Base-by-base conservation (phyloP, 1,140 invertebrate species). In the Lasioglossum albipes region DNA sequence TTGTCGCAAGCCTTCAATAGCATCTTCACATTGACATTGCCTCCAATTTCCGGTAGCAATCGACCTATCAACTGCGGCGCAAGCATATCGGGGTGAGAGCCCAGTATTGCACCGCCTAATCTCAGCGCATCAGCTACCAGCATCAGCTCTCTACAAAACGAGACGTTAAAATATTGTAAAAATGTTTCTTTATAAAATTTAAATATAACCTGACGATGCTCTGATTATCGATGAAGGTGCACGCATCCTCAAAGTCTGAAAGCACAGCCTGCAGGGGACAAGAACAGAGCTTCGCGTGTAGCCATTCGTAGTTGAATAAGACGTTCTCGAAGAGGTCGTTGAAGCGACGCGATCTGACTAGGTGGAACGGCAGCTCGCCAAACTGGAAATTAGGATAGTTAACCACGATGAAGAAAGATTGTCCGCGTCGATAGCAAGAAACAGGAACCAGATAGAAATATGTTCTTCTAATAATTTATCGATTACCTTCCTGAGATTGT, bases 251-350 rank as follows among this genome's bases (percentile, higher is more conserved):
- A 91, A 99, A 99, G 92, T 99, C 99, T 16, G 97, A 97, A 13
- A 99, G 93, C 3, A 99, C 96, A 0, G 98, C 96, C 94, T 99
- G 98, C 2, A 99, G 94, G 1, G 99, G 98, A 91, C 98, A 99
- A 81, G 97, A 98, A 80, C 96, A 97, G 2, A 99, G 93, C 92
- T 99, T 99, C 0, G 98, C 98, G 90, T 99, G 98, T 0, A 99
- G 94, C 98, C 98, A 99, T 83, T 98, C 96, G 91, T 99, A 99
- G 93, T 99, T 99, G 93, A 99, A 99, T 0, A 99, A 94, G 13
- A 99, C 98, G 88, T 98, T 95, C 70, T 97, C 96, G 91, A 98
- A 99, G 0, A 99, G 94, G 93, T 99, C 98, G 78, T 97, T 97
- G 89, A 98, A 98, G 41, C 98, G 95, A 73, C 97, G 95, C 0